phyloP scores from a whole-genome alignment of 2,797 vertebrate species.

The Tamandua tetradactyla region DNA sequence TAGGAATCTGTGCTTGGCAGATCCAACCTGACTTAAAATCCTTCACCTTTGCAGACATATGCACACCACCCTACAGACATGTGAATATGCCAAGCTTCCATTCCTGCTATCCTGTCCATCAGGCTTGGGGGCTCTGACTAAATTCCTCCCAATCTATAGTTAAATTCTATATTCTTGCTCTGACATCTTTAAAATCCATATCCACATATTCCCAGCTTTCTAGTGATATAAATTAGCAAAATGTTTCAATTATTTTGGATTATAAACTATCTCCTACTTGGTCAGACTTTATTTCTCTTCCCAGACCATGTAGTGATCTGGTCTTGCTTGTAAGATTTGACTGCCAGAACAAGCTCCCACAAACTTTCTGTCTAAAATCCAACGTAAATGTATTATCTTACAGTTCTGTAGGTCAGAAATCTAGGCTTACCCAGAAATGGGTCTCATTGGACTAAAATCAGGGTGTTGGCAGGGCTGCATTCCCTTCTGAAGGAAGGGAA shows the following conservation, averaged over 20 bases:
- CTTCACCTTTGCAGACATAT: no score
- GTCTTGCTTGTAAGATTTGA: background rate
- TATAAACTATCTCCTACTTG: background rate
- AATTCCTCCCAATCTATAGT: background rate
- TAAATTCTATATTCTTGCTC: background rate
- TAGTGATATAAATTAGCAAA: background rate
- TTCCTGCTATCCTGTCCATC: no score
- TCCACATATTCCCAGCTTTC: background rate
- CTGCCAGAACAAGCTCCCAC: background rate
- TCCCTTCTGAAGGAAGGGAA: no score
- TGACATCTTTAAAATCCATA: background rate
- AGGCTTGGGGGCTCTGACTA: background rate
- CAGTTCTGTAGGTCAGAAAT: background rate
- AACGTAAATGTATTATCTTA: background rate
- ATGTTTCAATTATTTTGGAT: background rate
- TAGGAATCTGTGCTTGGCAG: background rate
- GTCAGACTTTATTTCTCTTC: background rate
- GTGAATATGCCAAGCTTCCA: fast-evolving
- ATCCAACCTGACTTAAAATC: background rate
- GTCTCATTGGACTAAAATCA: background rate
- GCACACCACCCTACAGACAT: no score
- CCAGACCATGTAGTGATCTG: background rate
- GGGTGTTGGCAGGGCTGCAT: background rate
- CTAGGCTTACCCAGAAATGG: no score
- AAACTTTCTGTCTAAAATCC: background rate